A percentile compares a stretch with the other conserved stretches of the same genome.
phyloP scores from a whole-genome alignment of 1,140 invertebrate species.

The Drosophila ironensis region DNA sequence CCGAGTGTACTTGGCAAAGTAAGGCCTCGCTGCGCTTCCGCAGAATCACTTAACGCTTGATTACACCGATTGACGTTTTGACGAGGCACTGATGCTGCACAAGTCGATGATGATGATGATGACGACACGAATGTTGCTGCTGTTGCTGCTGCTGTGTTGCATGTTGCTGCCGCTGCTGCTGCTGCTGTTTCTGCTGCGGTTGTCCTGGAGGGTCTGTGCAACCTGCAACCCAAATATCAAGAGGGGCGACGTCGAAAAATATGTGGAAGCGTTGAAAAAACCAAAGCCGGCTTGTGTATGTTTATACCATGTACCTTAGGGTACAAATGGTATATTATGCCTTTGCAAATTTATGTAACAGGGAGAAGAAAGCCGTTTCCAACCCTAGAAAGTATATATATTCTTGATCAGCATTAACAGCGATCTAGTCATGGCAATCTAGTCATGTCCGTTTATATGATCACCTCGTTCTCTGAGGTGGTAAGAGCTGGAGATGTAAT shows the following conservation, averaged over 20 bases:
- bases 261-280: slow-evolving; percentile 12
- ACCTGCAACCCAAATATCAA: slow-evolving; percentile 42
- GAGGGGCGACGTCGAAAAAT: not conserved
- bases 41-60: slow-evolving; percentile 81
- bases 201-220: slow-evolving; percentile 6
- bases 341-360: too few relatives aligned
- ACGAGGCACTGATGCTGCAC: slow-evolving; percentile 80
- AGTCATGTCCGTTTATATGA: too few relatives aligned
- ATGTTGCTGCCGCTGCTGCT: slow-evolving; percentile 11
- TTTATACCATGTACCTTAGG: too few relatives aligned
- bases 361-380: too few relatives aligned
- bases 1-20: slow-evolving; percentile 14
- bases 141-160: slow-evolving; percentile 4
- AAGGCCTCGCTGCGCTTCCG: slow-evolving; percentile 68
- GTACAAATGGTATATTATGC: too few relatives aligned
- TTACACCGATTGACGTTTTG: slow-evolving; percentile 81
- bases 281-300: slow-evolving; percentile 18
- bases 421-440: too few relatives aligned
- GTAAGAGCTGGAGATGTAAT: too few relatives aligned
- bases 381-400: too few relatives aligned
- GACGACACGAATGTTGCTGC: slow-evolving; percentile 39
- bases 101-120: slow-evolving; percentile 65
- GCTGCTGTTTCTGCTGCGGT: not conserved
- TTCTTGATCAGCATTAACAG: too few relatives aligned
- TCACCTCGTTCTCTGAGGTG: too few relatives aligned